Base-by-base conservation (phyloP, 2,888 invertebrate species). In the Agrotis exclamationis region DNA sequence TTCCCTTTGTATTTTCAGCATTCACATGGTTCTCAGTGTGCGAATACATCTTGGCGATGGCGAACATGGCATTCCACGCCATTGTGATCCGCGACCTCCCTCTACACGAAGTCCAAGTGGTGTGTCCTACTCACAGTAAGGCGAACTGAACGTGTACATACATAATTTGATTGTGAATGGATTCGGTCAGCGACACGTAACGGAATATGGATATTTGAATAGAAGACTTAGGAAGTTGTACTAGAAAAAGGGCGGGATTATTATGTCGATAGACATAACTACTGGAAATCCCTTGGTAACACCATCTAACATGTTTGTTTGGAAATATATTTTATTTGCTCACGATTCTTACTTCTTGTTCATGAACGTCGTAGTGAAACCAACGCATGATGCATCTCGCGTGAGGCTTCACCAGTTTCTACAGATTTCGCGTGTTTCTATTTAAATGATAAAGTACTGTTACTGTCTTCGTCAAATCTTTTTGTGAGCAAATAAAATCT, bases 21-120 rank as follows among this genome's bases (percentile, higher is more conserved):
- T 99, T 99, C 95, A 99, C 99, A 91, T 98, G 98, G 98, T 99
- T 99, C 96, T 98, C 99, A 2, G 97, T 98, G 71, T 99, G 98
- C 93, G 99, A 99, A 94, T 99, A 99, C 93, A 97, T 99, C 89
- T 98, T 99, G 89, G 99, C 99, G 69, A 97, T 98, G 67, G 98
- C 98, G 83, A 99, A 99, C 94, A 99, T 99, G 98, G 98, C 98
- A 72, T 99, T 98, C 95, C 99, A 99, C 90, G 97, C 98, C 81
- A 98, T 98, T 51, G 98, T 98, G 67, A 97, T 98, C 74, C 96
- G 97, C 89, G 99, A 99, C 94, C 98, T 99, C 92, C 98, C 98
- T 18, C 97, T 97, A 59, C 98, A 98, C 92, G 97, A 98, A 86
- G 96, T 99, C 85, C 96, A 98, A 86, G 97, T 98, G 74, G 97